Conservation (phyloP, 23 tunicate species). For the Phallusia fumigata region DNA sequence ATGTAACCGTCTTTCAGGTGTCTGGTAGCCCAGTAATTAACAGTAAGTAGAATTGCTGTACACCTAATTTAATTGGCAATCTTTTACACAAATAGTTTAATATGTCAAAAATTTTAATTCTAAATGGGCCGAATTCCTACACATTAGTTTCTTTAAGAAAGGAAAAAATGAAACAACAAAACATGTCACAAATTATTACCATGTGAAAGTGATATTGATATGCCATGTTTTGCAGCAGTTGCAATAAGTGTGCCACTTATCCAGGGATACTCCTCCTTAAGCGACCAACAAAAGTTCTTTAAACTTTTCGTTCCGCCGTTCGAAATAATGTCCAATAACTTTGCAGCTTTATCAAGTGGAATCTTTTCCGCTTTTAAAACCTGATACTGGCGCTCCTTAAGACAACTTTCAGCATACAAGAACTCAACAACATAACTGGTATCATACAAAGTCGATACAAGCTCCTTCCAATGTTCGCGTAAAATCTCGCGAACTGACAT, state of each 20-base stretch:
- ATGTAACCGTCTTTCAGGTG: too few species aligned
- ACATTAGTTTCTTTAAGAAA: too few species aligned
- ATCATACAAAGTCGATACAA: constrained; percentile 12
- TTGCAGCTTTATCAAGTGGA: constrained; percentile 26
- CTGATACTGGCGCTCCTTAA: constrained; percentile 50
- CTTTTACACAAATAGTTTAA: too few species aligned
- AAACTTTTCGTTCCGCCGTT: constrained; percentile 27
- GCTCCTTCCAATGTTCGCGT: constrained; percentile 10
- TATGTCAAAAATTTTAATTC: too few species aligned
- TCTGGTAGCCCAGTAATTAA: too few species aligned
- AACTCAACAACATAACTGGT: constrained; percentile 6
- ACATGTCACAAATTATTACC: too few species aligned
- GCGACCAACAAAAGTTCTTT: constrained; percentile 31
- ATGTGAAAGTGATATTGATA: neutral
- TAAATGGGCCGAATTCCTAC: too few species aligned
- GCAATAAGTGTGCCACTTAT: constrained; percentile 10
- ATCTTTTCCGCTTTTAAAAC: constrained; percentile 43
- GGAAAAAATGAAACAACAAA: too few species aligned
- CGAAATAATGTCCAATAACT: constrained; percentile 33
- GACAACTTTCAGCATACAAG: constrained; percentile 12
- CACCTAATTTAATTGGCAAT: too few species aligned
- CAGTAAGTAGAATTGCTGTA: too few species aligned
- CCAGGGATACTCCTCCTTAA: constrained; percentile 58
- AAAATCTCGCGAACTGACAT: constrained; percentile 11
- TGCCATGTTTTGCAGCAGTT: neutral